A percentile compares a stretch with the other conserved stretches of the same genome.
These are phyloP conservation scores for Capitulum mitella DNA, from an alignment of 2,888 invertebrate species.

Conservation along the genomic window DNA sequence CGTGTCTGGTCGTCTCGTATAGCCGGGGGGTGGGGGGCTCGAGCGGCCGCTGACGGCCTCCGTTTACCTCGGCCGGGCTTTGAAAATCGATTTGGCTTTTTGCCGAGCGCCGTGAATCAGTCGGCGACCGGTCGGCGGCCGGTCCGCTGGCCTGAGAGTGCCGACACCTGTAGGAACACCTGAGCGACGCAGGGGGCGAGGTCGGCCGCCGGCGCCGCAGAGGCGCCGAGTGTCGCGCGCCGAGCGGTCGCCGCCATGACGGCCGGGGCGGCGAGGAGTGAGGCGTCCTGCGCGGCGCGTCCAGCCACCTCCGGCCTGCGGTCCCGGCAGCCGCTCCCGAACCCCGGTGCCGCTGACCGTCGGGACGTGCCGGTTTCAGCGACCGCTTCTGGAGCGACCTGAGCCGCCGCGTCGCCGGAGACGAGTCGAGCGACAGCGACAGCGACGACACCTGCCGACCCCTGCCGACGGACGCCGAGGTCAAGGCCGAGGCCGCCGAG, in stretches of 20 bases:
- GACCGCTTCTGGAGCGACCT: background rate
- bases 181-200: background rate
- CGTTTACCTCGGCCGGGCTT: background rate
- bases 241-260: background rate
- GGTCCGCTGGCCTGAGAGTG: background rate
- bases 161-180: slow-evolving; percentile 10
- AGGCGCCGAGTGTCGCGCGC: background rate
- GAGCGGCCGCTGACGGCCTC: no score
- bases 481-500: background rate
- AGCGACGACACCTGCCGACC: background rate
- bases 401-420: background rate
- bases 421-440: background rate
- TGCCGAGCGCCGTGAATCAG: slow-evolving; percentile 4
- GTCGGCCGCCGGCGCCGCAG: background rate
- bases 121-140: background rate
- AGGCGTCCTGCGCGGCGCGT: no score
- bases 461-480: background rate
- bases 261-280: no score
- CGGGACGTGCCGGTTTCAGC: background rate
- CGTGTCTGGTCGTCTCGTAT: no score
- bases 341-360: no score
- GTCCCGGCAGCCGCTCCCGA: background rate
- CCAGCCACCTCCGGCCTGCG: background rate
- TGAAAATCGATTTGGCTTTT: background rate
- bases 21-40: no score